Evolutionary conservation across 2,113 vertebrate genomes (phyloP).

Genomic region (Murina feae): DNA sequence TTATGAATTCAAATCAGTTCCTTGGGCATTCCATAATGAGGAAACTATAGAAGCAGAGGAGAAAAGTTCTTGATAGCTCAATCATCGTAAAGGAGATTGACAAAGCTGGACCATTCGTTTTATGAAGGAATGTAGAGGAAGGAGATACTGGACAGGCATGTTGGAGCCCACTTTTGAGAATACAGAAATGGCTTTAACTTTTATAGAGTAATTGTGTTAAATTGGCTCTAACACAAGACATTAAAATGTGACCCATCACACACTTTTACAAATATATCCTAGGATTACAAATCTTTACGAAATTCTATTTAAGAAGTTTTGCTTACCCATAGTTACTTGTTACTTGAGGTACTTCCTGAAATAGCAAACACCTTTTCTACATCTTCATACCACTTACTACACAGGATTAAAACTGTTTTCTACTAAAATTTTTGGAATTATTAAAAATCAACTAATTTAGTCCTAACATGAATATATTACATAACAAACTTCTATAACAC

Average conservation of each 20-base stretch:
- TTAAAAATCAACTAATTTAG: constrained; percentile 1
- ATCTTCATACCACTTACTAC: background rate
- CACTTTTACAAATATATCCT: background rate
- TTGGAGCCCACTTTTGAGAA: background rate
- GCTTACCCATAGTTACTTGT: background rate
- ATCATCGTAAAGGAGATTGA: background rate
- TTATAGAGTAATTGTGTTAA: background rate
- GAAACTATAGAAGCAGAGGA: background rate
- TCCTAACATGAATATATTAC: background rate
- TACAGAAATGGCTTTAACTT: background rate
- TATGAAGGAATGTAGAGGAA: background rate
- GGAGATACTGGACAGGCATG: background rate
- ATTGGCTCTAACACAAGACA: background rate
- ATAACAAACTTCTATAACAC: background rate
- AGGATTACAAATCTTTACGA: background rate
- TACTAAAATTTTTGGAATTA: background rate
- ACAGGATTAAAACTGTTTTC: background rate
- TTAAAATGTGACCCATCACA: background rate
- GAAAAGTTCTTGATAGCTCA: background rate
- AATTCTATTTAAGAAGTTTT: background rate
- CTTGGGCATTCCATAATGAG: background rate
- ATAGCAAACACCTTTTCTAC: background rate
- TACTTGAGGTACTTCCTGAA: background rate
- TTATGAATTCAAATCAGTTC: background rate
- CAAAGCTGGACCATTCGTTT: background rate